Percentiles rank a stretch among this genome's conserved stretches.
phyloP scores from a whole-genome alignment of 2,113 vertebrate genomes.

The Cyprinodon variegatus region DNA sequence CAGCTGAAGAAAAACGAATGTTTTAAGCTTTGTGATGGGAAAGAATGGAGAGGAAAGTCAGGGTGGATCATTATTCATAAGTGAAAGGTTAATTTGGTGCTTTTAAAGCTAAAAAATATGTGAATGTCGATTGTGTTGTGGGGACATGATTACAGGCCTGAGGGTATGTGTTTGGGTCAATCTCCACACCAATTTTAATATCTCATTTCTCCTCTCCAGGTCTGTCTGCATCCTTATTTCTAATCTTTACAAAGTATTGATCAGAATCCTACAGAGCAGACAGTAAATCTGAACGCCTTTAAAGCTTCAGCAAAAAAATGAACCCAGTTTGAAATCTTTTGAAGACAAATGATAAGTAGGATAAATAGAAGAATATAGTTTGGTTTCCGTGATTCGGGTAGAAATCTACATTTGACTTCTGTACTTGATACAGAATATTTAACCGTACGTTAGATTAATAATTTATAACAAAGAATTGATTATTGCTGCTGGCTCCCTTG shows the following conservation, averaged over 20 bases:
- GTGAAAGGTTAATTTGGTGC: background rate
- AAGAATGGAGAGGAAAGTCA: background rate
- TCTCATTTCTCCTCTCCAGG: constrained; percentile 18
- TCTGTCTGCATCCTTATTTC: constrained; percentile 35
- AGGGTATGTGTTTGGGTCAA: constrained; percentile 4
- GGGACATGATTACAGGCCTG: constrained; percentile 45
- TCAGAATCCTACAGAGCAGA: constrained; percentile 39
- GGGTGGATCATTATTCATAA: background rate
- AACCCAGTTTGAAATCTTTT: constrained; percentile 15
- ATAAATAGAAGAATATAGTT: constrained; percentile 50
- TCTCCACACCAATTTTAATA: constrained; percentile 9
- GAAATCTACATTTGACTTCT: constrained; percentile 60
- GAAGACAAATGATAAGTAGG: constrained; percentile 30
- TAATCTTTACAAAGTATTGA: constrained; percentile 60
- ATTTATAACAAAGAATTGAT: constrained; percentile 71
- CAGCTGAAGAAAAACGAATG: background rate
- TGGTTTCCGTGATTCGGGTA: constrained; percentile 40
- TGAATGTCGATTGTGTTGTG: constrained; percentile 32
- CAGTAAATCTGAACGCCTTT: background rate
- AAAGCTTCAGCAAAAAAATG: constrained; percentile 14
- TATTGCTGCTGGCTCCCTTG: constrained; percentile 49
- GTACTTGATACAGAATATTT: constrained; percentile 69
- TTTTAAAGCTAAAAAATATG: constrained; percentile 34
- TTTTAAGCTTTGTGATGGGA: background rate
- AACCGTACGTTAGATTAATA: constrained; percentile 49